Evolutionary conservation across 1,140 invertebrate genomes (phyloP), one percentile per base, ranked within the genome.

Genomic region (Drosophila nigrodunni): DNA sequence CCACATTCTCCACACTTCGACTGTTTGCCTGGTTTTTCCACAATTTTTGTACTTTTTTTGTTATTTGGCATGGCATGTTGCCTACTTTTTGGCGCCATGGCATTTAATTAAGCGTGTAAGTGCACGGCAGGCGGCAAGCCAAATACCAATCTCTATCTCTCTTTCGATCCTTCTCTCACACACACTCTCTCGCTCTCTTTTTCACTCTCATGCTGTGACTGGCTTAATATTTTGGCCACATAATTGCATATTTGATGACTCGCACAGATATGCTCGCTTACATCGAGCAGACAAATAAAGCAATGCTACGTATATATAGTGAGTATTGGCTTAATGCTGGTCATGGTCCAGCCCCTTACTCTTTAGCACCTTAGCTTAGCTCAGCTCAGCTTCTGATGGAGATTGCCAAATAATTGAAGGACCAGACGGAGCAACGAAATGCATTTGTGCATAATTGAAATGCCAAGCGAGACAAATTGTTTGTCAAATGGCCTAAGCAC

Each of bases 81-180:
- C 83, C 77, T 77, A 68, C 74, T 78, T 83, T 83, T 72, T 74
- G 67, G 85, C 74, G 73, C 60, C 60, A 46, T 71, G 74, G 74
- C 80, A 89, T 88, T 88, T 89, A 89, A 88, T 88, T 88, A 88
- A 89, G 83, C 83, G 83, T 88, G 85, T 83, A 88, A 88, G 77
- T 88, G 85, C 81, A 85, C 58, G 50, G 54, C 77, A 30, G 67
- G 67, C 59, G 49, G 50, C 47, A 52, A 10, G 49, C 49, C 49
- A 47, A 58, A 61, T 54, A 41, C 6, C 18, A 34, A 34, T 58
- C 30, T 11, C 25, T 5, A 25, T 9, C 18, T 15, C 44, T 1
- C 34, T 18, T 49, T 30, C 5, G 4, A 4, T 5, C 21, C 18
- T 25, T 54, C 21, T 54, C 3, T 2, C 5, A 1, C 30, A 11